phyloP scores from a whole-genome alignment of 2,797 vertebrate genomes.

The Prionace glauca region DNA sequence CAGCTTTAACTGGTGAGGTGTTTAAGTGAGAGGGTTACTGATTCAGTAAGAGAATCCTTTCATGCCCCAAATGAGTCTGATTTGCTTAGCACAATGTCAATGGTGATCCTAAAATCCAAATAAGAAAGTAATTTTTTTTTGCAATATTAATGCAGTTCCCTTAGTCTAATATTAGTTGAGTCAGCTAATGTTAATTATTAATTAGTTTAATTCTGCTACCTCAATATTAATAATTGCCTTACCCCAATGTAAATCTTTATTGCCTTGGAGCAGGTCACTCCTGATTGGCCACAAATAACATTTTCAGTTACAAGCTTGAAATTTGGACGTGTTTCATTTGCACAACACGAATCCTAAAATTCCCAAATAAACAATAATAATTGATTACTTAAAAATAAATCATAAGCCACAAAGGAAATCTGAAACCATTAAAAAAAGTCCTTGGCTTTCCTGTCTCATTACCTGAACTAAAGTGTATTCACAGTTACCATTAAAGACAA shows the following conservation, averaged over 20 bases:
- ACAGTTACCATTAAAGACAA: slow-evolving; percentile 10
- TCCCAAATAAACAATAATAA: background rate
- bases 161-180: no score
- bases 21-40: no score
- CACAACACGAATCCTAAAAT: slow-evolving; percentile 7
- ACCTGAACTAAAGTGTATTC: slow-evolving; percentile 33
- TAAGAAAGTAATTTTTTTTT: background rate
- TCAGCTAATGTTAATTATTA: no score
- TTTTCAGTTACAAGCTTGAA: slow-evolving; percentile 25
- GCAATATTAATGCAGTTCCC: no score
- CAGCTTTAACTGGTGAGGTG: no score
- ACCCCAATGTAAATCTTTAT: slow-evolving; percentile 34
- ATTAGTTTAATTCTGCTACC: no score
- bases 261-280: background rate
- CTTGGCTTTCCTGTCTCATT: background rate
- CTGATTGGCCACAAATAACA: slow-evolving; percentile 13
- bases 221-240: background rate
- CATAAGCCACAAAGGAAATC: background rate
- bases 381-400: background rate
- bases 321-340: background rate
- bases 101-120: background rate
- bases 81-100: background rate
- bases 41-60: no score
- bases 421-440: background rate
- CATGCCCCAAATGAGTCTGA: no score